phyloP scores from a whole-genome alignment of 2,113 vertebrate species.

The Acanthisitta chloris region DNA sequence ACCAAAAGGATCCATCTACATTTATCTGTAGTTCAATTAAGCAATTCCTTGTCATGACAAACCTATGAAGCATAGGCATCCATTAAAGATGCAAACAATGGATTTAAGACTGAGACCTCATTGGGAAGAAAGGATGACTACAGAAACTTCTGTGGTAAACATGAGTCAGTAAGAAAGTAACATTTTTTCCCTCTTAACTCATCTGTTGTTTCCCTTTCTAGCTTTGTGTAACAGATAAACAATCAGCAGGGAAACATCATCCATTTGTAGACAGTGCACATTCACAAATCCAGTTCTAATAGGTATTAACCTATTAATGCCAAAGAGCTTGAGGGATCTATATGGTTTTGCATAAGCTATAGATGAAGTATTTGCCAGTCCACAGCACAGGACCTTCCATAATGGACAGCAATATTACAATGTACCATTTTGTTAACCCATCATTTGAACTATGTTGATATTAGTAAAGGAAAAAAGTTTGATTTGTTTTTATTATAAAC shows the following conservation, averaged over 20 bases:
- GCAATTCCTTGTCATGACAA: background rate
- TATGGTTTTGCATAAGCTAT: background rate
- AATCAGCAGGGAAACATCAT: background rate
- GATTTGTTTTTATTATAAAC: background rate
- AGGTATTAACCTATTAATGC: too few relatives aligned
- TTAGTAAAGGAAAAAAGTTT: background rate
- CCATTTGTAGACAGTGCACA: background rate
- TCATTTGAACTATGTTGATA: background rate
- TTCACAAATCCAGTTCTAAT: background rate
- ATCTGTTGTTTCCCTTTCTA: background rate
- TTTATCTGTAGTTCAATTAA: background rate
- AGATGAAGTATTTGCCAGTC: background rate
- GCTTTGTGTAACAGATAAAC: background rate
- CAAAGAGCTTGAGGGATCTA: background rate
- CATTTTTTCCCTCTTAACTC: background rate
- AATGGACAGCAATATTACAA: background rate
- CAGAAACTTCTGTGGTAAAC: background rate
- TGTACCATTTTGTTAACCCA: background rate
- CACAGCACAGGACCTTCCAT: background rate
- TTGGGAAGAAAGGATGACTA: background rate
- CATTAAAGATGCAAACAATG: background rate
- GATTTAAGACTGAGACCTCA: background rate
- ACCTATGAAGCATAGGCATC: background rate
- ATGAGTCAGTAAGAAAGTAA: background rate
- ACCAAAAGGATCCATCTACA: background rate